Percentiles rank a stretch among this genome's conserved stretches.
Conservation (phyloP, 2,797 vertebrate species). For the Anisognathus igniventris region DNA sequence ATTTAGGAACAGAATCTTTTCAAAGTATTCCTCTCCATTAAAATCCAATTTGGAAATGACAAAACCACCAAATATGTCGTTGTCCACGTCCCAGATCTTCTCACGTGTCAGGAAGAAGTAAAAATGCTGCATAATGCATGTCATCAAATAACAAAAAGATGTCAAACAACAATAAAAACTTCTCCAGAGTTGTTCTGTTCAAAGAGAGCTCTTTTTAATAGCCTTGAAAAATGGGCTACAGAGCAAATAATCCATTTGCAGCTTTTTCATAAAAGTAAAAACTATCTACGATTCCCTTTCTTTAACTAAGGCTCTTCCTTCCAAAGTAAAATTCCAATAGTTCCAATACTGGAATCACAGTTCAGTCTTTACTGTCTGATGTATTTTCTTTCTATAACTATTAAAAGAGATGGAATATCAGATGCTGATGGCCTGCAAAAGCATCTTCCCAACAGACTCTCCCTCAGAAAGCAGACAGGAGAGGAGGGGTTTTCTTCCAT, state of each 20-base stretch:
- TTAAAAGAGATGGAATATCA: not conserved
- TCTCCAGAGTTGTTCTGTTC: not conserved
- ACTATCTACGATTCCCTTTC: not conserved
- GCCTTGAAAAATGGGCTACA: not conserved
- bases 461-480: not conserved
- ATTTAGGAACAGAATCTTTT: not conserved
- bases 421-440: not conserved
- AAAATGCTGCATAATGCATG: not conserved
- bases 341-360: not conserved
- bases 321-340: not conserved
- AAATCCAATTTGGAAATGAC: not conserved
- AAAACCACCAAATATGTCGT: not conserved
- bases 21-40: not conserved
- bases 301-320: not conserved
- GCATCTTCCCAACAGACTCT: not conserved
- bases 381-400: not conserved
- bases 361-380: not conserved
- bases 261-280: not conserved
- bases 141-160: not conserved
- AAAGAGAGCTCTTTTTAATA: not conserved
- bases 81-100: accelerated
- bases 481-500: not conserved
- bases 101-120: not conserved
- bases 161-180: not conserved
- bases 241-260: not conserved